These are phyloP conservation scores for Dissostichus mawsoni DNA, from an alignment of 2,113 vertebrate genomes.

Conservation along the genomic window DNA sequence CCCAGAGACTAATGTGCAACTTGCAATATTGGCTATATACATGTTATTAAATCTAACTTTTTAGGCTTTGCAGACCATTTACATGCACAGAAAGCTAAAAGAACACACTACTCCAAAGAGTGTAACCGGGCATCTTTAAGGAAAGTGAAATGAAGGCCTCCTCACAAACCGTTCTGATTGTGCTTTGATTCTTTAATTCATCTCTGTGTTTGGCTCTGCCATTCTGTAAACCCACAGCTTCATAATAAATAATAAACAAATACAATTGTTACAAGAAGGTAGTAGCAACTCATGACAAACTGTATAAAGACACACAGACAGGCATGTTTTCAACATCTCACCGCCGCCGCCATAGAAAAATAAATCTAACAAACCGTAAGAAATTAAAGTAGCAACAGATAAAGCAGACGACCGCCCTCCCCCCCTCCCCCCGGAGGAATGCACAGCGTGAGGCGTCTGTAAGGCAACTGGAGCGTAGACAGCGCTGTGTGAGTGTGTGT, in stretches of 20 bases:
- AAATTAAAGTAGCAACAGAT: conserved; percentile 37
- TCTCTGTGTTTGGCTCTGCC: conserved; percentile 59
- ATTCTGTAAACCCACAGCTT: conserved; percentile 68
- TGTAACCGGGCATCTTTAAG: too few species aligned
- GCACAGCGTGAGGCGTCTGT: conserved; percentile 49
- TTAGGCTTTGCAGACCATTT: too few species aligned
- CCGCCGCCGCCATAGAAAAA: conserved; percentile 66
- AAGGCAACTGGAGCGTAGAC: conserved; percentile 72
- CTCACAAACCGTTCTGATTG: conserved; percentile 49
- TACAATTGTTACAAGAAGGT: conserved; percentile 44
- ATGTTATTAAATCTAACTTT: too few species aligned
- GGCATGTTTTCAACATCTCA: conserved; percentile 50
- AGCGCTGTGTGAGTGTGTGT: conserved; percentile 39
- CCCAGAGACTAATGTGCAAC: too few species aligned
- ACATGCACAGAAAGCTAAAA: too few species aligned
- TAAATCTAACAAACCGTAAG: conserved; percentile 57
- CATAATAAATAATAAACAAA: conserved; percentile 78
- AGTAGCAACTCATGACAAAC: conserved; percentile 30
- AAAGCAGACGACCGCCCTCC: conserved; percentile 36
- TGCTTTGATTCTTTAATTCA: conserved; percentile 74
- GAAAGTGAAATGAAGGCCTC: conserved; percentile 14
- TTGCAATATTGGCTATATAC: too few species aligned
- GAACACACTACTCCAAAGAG: too few species aligned
- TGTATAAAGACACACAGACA: conserved; percentile 49
- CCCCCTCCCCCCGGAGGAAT: conserved; percentile 24